These are phyloP conservation scores for Chlamydotis undulata DNA, from an alignment of 2,113 vertebrate genomes.

Conservation along the genomic window DNA sequence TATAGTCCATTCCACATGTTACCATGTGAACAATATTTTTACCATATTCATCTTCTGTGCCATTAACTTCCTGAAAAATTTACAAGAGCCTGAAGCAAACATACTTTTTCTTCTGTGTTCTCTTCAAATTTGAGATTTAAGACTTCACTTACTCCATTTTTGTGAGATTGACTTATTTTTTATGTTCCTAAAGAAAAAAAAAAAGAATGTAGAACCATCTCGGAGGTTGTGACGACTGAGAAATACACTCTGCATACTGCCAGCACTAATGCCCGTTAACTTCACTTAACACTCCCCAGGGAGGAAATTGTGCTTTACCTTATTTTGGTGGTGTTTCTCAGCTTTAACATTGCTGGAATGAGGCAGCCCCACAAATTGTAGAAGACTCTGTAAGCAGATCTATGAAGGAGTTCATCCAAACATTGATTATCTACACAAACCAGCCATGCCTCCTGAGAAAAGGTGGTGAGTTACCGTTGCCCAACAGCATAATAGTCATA, in stretches of 20 bases:
- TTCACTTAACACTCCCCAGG: neutral
- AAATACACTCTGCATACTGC: neutral
- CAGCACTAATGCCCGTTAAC: neutral
- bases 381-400: neutral
- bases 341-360: neutral
- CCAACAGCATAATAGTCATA: accelerated
- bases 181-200: neutral
- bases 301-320: neutral
- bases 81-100: constrained; percentile 11
- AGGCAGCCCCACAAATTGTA: neutral
- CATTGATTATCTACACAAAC: accelerated
- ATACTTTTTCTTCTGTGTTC: neutral
- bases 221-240: neutral
- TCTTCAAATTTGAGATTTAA: neutral
- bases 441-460: neutral
- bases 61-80: constrained; percentile 32
- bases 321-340: neutral
- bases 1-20: neutral
- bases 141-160: neutral
- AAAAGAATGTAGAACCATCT: neutral
- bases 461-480: neutral
- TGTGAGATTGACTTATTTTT: neutral
- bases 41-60: neutral
- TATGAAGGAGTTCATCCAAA: neutral
- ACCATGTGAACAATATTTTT: neutral